Conservation (phyloP, 1,140 invertebrate species). For the Apocrypta bakeri region DNA sequence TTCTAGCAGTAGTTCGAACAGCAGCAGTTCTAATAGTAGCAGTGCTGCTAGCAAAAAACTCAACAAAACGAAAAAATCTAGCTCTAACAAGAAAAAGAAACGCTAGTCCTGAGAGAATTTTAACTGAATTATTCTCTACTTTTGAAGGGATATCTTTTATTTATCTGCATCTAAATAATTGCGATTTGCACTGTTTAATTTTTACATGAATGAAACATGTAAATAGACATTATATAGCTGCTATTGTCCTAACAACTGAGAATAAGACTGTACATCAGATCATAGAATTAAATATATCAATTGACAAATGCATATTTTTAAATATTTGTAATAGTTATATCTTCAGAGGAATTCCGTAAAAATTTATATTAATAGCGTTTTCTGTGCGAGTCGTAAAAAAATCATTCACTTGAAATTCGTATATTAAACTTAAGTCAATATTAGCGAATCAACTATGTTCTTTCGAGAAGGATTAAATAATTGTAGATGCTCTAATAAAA, state of each 20-base stretch:
- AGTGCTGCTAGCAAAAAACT: not conserved
- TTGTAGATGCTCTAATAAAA: not conserved
- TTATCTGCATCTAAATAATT: not conserved
- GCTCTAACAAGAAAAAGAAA: slow-evolving; percentile 38
- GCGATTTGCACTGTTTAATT: not conserved
- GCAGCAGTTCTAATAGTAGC: slow-evolving; percentile 34
- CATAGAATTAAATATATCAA: not conserved
- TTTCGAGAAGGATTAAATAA: not conserved
- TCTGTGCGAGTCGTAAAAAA: too few species aligned
- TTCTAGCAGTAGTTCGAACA: slow-evolving; percentile 46
- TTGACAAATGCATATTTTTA: not conserved
- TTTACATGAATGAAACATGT: not conserved
- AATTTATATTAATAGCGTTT: not conserved
- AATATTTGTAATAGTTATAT: not conserved
- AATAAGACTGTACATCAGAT: not conserved
- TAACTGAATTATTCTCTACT: not conserved
- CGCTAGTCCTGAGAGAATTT: not conserved
- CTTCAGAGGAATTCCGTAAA: not conserved
- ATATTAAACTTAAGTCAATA: too few species aligned
- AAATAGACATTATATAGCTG: not conserved
- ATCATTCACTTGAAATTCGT: too few species aligned
- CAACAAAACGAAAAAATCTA: slow-evolving; percentile 20
- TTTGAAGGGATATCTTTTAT: not conserved
- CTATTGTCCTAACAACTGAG: not conserved
- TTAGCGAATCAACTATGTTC: not conserved